Percentiles rank a stretch among this genome's conserved stretches.
These are phyloP conservation scores for Leptoclinus maculatus DNA, from an alignment of 2,797 vertebrate species.

Conservation along the genomic window DNA sequence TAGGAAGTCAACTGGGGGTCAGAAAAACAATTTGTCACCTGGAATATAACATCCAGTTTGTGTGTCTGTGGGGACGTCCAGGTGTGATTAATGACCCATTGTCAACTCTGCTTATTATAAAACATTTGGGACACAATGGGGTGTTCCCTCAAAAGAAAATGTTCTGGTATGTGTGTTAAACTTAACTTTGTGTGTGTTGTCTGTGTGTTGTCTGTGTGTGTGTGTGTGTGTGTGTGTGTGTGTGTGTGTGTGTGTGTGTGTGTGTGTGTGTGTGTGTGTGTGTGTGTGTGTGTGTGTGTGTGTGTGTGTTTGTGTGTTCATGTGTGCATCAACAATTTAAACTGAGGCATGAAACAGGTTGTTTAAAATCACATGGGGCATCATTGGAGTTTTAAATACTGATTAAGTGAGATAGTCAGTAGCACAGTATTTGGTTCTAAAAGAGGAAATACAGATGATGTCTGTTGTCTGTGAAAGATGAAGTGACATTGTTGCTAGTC, in stretches of 20 bases:
- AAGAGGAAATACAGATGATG: constrained; percentile 2
- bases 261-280: not conserved
- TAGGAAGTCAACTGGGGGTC: not conserved
- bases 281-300: not conserved
- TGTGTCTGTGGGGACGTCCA: constrained; percentile 11
- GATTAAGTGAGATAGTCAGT: not conserved
- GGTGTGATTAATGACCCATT: constrained; percentile 58
- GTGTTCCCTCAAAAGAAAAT: constrained; percentile 4
- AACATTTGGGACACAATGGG: constrained; percentile 23
- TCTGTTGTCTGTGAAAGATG: constrained; percentile 12
- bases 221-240: not conserved
- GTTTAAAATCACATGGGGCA: not conserved
- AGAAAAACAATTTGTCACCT: constrained; percentile 41
- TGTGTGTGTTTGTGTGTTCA: not conserved
- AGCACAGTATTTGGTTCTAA: not conserved
- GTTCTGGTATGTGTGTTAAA: not conserved
- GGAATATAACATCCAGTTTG: constrained; percentile 1
- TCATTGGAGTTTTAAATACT: not conserved
- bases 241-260: not conserved
- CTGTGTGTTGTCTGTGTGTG: not conserved
- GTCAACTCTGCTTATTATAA: constrained; percentile 25
- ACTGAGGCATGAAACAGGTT: not conserved
- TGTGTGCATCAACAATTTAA: not conserved
- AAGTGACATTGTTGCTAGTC: not conserved
- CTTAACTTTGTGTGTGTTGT: not conserved